phyloP scores from a whole-genome alignment of 2,113 vertebrate genomes.

The Centropus unirufus region DNA sequence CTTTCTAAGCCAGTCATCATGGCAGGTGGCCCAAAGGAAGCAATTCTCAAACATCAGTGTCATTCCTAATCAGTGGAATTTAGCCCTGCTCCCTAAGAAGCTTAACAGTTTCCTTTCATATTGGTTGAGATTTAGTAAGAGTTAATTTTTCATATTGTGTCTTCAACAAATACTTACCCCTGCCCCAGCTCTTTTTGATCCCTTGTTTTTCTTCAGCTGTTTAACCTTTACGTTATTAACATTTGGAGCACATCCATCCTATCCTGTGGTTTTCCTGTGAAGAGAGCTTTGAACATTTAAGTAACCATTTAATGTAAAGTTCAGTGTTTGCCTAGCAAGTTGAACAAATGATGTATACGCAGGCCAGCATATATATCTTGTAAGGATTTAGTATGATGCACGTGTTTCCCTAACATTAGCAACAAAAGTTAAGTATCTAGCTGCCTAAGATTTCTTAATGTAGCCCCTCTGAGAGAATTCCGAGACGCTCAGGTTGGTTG shows the following conservation, averaged over 20 bases:
- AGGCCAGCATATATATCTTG: background rate
- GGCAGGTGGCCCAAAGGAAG: slow-evolving; percentile 33
- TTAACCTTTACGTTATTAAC: background rate
- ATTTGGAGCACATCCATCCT: background rate
- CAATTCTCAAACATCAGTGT: slow-evolving; percentile 25
- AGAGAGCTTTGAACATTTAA: background rate
- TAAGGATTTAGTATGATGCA: background rate
- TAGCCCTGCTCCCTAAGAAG: background rate
- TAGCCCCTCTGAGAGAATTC: background rate
- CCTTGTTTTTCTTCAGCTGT: background rate
- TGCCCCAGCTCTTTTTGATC: background rate
- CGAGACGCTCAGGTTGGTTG: background rate
- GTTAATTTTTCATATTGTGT: background rate
- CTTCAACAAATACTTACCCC: background rate
- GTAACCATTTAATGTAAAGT: background rate
- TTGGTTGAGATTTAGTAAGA: slow-evolving; percentile 12
- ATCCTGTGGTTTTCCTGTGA: background rate
- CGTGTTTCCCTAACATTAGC: background rate
- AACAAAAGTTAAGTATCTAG: background rate
- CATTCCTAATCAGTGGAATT: background rate
- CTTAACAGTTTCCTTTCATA: slow-evolving; percentile 31
- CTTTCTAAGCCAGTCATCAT: slow-evolving; percentile 26
- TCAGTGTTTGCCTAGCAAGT: background rate
- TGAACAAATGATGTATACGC: background rate
- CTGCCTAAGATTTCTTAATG: background rate